A percentile compares a stretch with the other conserved stretches of the same genome.
These are phyloP conservation scores for Epinephelus cyanopodus DNA, from an alignment of 2,113 vertebrate genomes.

Conservation along the genomic window DNA sequence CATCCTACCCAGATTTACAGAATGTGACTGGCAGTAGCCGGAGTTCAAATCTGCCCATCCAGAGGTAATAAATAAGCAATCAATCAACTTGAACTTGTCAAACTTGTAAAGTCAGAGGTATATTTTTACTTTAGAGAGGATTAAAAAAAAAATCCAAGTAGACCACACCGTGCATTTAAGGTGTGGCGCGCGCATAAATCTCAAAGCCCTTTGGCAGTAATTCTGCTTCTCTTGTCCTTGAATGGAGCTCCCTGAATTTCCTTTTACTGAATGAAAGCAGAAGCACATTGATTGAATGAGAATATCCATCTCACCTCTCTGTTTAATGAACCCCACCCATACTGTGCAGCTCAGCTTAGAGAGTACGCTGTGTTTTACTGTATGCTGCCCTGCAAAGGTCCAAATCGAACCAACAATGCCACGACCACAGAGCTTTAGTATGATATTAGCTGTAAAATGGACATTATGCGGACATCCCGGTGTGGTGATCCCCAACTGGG, in stretches of 20 bases:
- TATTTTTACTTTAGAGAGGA: background rate
- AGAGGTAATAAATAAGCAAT: slow-evolving; percentile 37
- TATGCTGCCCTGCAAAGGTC: background rate
- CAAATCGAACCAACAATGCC: background rate
- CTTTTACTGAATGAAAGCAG: background rate
- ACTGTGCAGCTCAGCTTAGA: background rate
- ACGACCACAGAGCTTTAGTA: background rate
- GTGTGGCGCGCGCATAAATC: background rate
- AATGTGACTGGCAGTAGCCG: slow-evolving; percentile 6
- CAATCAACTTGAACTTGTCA: slow-evolving; percentile 24
- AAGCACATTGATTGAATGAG: slow-evolving; percentile 20
- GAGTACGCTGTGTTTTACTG: background rate
- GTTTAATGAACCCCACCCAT: background rate
- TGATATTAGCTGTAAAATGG: no score
- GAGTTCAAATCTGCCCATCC: slow-evolving; percentile 34
- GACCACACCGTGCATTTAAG: background rate
- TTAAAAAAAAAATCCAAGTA: background rate
- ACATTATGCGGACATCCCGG: background rate
- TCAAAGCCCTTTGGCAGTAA: background rate
- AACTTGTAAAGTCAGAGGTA: slow-evolving; percentile 5
- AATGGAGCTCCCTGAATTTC: slow-evolving; percentile 3
- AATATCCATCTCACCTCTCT: slow-evolving; percentile 17
- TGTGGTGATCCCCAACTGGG: background rate
- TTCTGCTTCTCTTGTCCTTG: slow-evolving; percentile 7
- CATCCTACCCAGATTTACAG: slow-evolving; percentile 25